Evolutionary conservation across 2,888 invertebrate genomes (phyloP).

Genomic region (Opisthograptis luteolata): DNA sequence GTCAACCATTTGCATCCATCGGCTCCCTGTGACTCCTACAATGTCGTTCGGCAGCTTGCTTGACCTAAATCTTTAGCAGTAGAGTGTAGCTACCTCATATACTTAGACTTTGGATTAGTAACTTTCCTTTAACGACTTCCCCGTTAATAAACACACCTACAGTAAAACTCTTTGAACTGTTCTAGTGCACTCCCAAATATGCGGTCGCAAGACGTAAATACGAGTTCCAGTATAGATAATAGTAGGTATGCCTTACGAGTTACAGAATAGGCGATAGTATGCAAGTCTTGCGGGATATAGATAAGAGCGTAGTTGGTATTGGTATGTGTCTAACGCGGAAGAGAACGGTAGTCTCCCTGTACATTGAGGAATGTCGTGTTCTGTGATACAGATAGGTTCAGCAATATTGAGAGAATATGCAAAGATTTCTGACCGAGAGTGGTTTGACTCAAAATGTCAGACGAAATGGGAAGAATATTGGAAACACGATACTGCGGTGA

Average conservation of each 20-base stretch:
- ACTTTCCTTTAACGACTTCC: conserved; percentile 11
- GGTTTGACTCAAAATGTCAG: too few relatives aligned
- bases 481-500: too few relatives aligned
- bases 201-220: conserved; percentile 59
- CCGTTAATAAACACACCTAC: conserved; percentile 22
- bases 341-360: conserved; percentile 24
- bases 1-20: too few relatives aligned
- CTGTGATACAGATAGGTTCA: not conserved
- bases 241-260: conserved; percentile 28
- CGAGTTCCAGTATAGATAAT: conserved; percentile 40
- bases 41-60: too few relatives aligned
- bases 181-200: conserved; percentile 60
- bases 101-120: too few relatives aligned
- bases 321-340: conserved; percentile 26
- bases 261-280: conserved; percentile 3
- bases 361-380: not conserved
- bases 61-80: too few relatives aligned
- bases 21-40: too few relatives aligned
- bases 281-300: conserved; percentile 4
- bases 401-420: not conserved
- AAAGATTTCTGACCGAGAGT: not conserved
- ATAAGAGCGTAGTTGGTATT: conserved; percentile 11
- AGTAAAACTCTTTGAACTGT: conserved; percentile 36
- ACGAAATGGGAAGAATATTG: too few relatives aligned
- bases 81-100: too few relatives aligned